Evolutionary conservation across 2,113 vertebrate genomes (phyloP), one percentile per base, ranked within the genome.

Genomic region (Sigmodon hispidus): DNA sequence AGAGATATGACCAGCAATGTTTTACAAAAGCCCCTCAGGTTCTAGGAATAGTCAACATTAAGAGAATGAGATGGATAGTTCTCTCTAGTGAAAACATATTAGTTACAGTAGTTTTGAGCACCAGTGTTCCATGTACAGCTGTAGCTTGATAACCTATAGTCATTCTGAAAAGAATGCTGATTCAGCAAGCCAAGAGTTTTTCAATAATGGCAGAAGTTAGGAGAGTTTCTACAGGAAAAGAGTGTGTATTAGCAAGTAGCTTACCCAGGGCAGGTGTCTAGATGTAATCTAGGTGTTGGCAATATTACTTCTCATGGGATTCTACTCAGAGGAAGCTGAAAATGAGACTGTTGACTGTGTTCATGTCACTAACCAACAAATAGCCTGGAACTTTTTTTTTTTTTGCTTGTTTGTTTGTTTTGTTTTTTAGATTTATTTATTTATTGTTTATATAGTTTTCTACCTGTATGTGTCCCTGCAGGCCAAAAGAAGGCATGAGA

Each of bases 51-150:
- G 16, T 12, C 55, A 61, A 61, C 4, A 1, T 63, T 12, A 29
- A n/a, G 1, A 36, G 43, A 9, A 16, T 10, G 7, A 24, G 22
- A n/a, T 17, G 22, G 16, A n/a, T n/a, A 15, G 36, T n/a, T 7
- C 43, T 48, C 34, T 55, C 40, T n/a, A 2, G 4, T 5, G 52
- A 63, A 7, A 5, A 22, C n/a, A 9, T 1, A 10, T 1, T 9
- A 43, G 52, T 67, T 26, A 43, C 36, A 48, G 50, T 7, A 63
- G 57, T 10, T 40, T 59, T 13, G 40, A 31, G 24, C 26, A 16
- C 10, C 1, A 4, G 48, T n/a, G 57, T 59, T 26, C 34, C 1
- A 6, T 5, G 21, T 6, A 7, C 3, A 36, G 29, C 21, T 21
- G 48, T 11, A 50, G 26, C 29, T 59, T 61, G 26, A 7, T 6